These are phyloP conservation scores for Phorcus lineatus DNA, from an alignment of 2,888 invertebrate species.

Conservation along the genomic window DNA sequence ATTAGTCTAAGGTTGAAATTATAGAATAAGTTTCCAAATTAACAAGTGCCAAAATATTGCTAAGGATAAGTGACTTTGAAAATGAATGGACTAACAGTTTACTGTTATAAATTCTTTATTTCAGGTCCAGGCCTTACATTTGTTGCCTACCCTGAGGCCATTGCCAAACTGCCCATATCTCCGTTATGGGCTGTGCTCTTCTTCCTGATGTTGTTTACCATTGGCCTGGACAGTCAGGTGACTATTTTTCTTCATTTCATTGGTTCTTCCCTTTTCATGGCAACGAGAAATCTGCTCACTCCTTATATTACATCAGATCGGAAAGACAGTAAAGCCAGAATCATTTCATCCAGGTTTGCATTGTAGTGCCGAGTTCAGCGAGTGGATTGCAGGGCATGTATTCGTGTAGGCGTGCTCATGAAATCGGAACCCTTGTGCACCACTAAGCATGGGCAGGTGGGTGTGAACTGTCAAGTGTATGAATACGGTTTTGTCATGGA, in stretches of 20 bases:
- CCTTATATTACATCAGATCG: not conserved
- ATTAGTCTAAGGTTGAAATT: too few species aligned
- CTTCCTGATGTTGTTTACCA: slow-evolving; percentile 73
- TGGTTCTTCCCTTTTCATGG: not conserved
- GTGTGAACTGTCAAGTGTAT: not conserved
- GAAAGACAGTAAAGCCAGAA: not conserved
- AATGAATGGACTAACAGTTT: too few species aligned
- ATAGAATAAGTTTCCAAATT: too few species aligned
- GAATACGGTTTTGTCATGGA: not conserved
- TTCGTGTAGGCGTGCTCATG: not conserved
- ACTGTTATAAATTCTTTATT: not conserved
- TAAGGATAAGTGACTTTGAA: too few species aligned
- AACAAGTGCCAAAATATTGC: too few species aligned
- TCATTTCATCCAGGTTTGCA: not conserved
- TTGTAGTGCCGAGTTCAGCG: not conserved
- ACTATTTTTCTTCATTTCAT: not conserved
- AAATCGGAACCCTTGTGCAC: not conserved
- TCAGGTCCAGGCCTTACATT: slow-evolving; percentile 75
- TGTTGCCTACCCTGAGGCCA: slow-evolving; percentile 74
- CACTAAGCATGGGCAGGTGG: not conserved
- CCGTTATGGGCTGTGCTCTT: slow-evolving; percentile 73
- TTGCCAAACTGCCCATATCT: slow-evolving; percentile 69
- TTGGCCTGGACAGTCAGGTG: slow-evolving; percentile 74
- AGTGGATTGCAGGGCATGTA: not conserved
- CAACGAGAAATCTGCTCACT: slow-evolving; percentile 11